These are phyloP conservation scores for Sarcophaga bullata DNA, from an alignment of 1,140 invertebrate species.

Conservation along the genomic window DNA sequence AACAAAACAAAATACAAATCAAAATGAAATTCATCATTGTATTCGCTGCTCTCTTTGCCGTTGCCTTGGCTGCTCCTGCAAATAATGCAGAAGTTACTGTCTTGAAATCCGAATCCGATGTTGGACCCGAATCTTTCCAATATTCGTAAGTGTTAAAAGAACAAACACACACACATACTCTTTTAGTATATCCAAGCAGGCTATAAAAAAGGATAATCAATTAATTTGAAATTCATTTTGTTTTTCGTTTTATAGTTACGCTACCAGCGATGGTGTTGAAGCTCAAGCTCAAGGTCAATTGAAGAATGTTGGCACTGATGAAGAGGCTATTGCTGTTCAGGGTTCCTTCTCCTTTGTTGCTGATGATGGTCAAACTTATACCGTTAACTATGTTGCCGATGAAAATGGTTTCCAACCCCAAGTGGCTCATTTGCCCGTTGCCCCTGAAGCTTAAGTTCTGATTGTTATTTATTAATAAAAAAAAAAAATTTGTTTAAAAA, in stretches of 20 bases:
- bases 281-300: slow-evolving; percentile 70
- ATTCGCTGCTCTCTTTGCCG: slow-evolving; percentile 42
- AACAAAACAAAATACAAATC: slow-evolving; percentile 31
- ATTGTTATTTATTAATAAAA: no score
- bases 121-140: slow-evolving; percentile 59
- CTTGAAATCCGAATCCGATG: slow-evolving; percentile 54
- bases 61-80: slow-evolving; percentile 42
- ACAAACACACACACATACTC: no score
- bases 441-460: slow-evolving; percentile 53
- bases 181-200: no score
- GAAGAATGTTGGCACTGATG: slow-evolving; percentile 68
- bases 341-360: slow-evolving; percentile 74
- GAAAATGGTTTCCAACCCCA: slow-evolving; percentile 78
- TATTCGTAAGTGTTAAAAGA: slow-evolving; percentile 57
- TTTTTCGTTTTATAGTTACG: slow-evolving; percentile 48
- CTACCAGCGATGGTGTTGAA: slow-evolving; percentile 75
- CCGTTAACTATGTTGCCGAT: slow-evolving; percentile 73
- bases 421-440: slow-evolving; percentile 70
- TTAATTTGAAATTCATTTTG: background rate
- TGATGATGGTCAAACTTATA: slow-evolving; percentile 71
- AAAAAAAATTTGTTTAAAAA: no score
- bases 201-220: background rate
- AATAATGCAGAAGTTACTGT: slow-evolving; percentile 54
- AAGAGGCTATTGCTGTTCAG: slow-evolving; percentile 65
- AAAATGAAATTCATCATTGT: slow-evolving; percentile 59